phyloP scores from a whole-genome alignment of 2,888 invertebrate species.

The Mycalesis mineus region DNA sequence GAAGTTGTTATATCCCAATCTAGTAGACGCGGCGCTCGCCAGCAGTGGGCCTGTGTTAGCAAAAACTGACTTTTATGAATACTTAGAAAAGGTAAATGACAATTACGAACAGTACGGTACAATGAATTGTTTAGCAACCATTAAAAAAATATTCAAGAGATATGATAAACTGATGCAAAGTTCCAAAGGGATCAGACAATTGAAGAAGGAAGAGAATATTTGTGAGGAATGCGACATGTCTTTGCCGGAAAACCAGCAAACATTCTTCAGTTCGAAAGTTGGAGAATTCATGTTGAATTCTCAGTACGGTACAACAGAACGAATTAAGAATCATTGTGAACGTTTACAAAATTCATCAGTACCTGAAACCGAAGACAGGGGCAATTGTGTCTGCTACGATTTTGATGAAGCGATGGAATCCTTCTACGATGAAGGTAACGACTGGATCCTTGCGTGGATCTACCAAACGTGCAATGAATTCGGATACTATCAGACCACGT shows the following conservation, averaged over 20 bases:
- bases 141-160: slow-evolving; percentile 44
- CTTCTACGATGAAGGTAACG: slow-evolving; percentile 36
- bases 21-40: slow-evolving; percentile 60
- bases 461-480: slow-evolving; percentile 89
- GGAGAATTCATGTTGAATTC: slow-evolving; percentile 47
- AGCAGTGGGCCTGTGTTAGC: slow-evolving; percentile 67
- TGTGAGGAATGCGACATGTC: slow-evolving; percentile 53
- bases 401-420: slow-evolving; percentile 49
- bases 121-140: slow-evolving; percentile 45
- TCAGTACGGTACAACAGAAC: slow-evolving; percentile 50
- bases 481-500: slow-evolving; percentile 83
- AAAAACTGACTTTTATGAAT: slow-evolving; percentile 62
- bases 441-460: slow-evolving; percentile 72
- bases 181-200: slow-evolving; percentile 43
- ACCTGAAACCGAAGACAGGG: too few species aligned
- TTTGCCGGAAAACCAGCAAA: slow-evolving; percentile 48
- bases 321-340: slow-evolving; percentile 48
- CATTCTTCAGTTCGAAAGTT: slow-evolving; percentile 54
- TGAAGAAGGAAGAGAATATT: slow-evolving; percentile 58
- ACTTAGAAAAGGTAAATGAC: slow-evolving; percentile 57
- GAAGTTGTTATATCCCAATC: slow-evolving; percentile 54
- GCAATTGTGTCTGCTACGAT: slow-evolving; percentile 48
- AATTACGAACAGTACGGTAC: slow-evolving; percentile 57
- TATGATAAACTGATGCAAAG: slow-evolving; percentile 50
- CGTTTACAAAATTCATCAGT: slow-evolving; percentile 27